phyloP scores from a whole-genome alignment of 2,888 invertebrate genomes.

The Philhelius pedissequus region DNA sequence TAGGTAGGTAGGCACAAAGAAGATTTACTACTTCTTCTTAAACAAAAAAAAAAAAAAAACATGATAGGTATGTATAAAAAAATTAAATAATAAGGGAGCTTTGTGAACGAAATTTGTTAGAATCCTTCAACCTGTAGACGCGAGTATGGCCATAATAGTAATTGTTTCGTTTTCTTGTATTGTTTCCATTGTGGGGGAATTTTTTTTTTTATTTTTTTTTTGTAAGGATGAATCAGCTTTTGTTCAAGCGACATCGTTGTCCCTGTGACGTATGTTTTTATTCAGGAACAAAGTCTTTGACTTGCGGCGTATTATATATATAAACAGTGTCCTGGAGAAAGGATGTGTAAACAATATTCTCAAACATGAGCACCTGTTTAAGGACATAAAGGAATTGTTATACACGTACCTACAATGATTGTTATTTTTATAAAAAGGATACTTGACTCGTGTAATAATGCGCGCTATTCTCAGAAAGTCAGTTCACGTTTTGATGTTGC shows the following conservation, averaged over 20 bases:
- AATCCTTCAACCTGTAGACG: slow-evolving; percentile 20
- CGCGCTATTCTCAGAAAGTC: slow-evolving; percentile 34
- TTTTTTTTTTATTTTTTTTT: neutral
- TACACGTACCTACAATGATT: neutral
- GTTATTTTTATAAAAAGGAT: slow-evolving; percentile 32
- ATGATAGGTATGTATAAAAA: neutral
- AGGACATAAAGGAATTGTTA: slow-evolving; percentile 28
- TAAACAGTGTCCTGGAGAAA: slow-evolving; percentile 19
- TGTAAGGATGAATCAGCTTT: slow-evolving; percentile 10
- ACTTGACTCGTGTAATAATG: slow-evolving; percentile 30
- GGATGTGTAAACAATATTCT: slow-evolving; percentile 35
- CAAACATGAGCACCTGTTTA: slow-evolving; percentile 30
- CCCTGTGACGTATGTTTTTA: slow-evolving; percentile 14
- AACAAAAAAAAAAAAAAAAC: neutral
- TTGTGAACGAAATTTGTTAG: neutral
- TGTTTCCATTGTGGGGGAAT: slow-evolving; percentile 38
- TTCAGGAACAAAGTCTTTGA: slow-evolving; percentile 30
- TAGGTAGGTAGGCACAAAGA: neutral
- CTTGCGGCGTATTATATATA: slow-evolving; percentile 17
- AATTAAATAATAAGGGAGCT: slow-evolving; percentile 12
- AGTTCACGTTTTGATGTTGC: slow-evolving; percentile 11
- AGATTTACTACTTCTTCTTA: neutral
- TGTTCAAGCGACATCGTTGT: neutral
- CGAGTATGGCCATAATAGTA: slow-evolving; percentile 20
- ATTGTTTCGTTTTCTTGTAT: slow-evolving; percentile 57